Conservation (phyloP, 2,888 invertebrate genomes). For the Teinopalpus imperialis region DNA sequence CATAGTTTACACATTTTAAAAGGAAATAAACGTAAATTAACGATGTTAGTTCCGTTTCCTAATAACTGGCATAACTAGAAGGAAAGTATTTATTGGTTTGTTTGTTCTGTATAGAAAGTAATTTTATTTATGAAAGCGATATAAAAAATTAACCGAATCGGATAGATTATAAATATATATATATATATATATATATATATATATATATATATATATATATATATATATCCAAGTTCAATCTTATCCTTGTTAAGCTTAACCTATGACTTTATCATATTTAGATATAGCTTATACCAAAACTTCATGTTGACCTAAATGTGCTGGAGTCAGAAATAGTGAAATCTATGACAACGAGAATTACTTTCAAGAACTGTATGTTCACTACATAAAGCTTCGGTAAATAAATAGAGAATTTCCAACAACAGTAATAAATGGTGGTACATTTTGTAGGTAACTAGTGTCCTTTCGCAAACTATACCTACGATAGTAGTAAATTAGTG, state of each 20-base stretch:
- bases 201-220: too few relatives aligned
- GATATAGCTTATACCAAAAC: constrained; percentile 2
- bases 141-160: too few relatives aligned
- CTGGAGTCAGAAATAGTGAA: constrained; percentile 13
- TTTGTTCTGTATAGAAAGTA: neutral
- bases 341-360: constrained; percentile 10
- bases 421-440: neutral
- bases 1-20: constrained; percentile 7
- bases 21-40: constrained; percentile 16
- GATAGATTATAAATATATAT: too few relatives aligned
- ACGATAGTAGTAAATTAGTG: neutral
- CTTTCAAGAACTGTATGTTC: constrained; percentile 5
- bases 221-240: too few relatives aligned
- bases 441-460: neutral
- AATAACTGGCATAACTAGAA: constrained; percentile 12
- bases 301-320: constrained; percentile 12
- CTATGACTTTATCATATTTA: constrained; percentile 10
- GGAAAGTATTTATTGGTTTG: constrained; percentile 12
- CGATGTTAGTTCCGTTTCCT: neutral
- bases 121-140: neutral
- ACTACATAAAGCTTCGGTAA: neutral
- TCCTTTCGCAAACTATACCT: neutral
- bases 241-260: neutral
- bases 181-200: too few relatives aligned
- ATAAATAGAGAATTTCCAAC: neutral